Evolutionary conservation across 2,888 invertebrate species (phyloP).

Genomic region (Julus scandinavius): DNA sequence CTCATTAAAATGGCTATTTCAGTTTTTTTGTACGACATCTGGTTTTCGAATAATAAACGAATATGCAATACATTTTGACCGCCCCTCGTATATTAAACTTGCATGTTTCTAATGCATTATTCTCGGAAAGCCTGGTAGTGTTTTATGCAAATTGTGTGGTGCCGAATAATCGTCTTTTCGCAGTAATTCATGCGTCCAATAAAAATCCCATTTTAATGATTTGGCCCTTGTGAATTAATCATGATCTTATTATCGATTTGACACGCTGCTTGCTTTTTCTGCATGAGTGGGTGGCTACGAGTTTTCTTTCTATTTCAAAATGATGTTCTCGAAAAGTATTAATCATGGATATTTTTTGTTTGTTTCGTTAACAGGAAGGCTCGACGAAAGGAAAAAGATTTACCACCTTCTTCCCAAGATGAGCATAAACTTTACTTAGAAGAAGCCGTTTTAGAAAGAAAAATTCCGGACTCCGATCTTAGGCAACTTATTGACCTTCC

Average conservation of each 20-base stretch:
- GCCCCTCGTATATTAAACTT: too few relatives aligned
- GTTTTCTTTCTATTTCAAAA: background rate
- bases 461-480: constrained; percentile 93
- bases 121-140: too few relatives aligned
- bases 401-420: constrained; percentile 70
- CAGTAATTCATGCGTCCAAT: too few relatives aligned
- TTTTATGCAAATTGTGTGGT: too few relatives aligned
- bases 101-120: too few relatives aligned
- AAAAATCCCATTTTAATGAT: background rate
- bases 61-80: too few relatives aligned
- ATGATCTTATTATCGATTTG: background rate
- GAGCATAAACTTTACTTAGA: constrained; percentile 93
- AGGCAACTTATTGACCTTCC: constrained; percentile 94
- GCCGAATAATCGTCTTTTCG: too few relatives aligned
- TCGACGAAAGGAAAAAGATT: constrained; percentile 94
- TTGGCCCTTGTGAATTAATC: background rate
- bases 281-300: background rate
- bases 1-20: too few relatives aligned
- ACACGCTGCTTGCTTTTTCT: background rate
- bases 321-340: background rate
- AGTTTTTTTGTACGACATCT: too few relatives aligned
- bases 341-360: background rate
- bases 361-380: constrained; percentile 82
- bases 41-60: too few relatives aligned
- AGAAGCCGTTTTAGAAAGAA: constrained; percentile 91